Evolutionary conservation across 2,888 invertebrate species (phyloP).

Genomic region (Netelia virgata): DNA sequence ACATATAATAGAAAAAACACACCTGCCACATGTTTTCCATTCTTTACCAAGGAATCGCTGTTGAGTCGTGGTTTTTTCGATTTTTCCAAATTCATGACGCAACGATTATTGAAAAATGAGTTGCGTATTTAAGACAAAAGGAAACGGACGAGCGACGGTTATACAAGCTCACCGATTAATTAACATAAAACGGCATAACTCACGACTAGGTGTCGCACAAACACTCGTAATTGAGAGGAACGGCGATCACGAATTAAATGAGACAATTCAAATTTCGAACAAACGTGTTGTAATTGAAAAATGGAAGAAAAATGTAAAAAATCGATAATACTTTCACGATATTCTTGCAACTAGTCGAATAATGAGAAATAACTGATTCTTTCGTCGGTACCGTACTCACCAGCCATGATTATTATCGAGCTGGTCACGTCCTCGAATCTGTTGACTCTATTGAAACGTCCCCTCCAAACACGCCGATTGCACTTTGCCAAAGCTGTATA

Average conservation of each 20-base stretch:
- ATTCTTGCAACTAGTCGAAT: background rate
- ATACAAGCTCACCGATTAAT: background rate
- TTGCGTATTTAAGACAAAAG: background rate
- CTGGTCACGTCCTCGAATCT: conserved; percentile 82
- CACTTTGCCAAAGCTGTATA: background rate
- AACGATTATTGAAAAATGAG: background rate
- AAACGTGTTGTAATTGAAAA: background rate
- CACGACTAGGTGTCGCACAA: background rate
- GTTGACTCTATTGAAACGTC: conserved; percentile 51
- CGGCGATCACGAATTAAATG: background rate
- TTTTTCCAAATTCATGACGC: conserved; percentile 46
- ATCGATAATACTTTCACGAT: background rate
- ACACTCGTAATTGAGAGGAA: background rate
- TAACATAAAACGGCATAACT: conserved; percentile 24
- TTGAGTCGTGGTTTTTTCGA: conserved; percentile 60
- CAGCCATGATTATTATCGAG: conserved; percentile 83
- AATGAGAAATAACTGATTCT: conserved; percentile 16
- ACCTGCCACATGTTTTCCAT: conserved; percentile 45
- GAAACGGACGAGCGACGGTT: background rate
- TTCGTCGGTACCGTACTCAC: conserved; percentile 76
- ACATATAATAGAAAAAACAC: conserved; percentile 31
- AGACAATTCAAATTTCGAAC: background rate
- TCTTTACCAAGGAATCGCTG: background rate
- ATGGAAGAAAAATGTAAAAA: background rate
- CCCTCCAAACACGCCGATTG: conserved; percentile 8